Conservation (phyloP, 2,888 invertebrate species). For the Drosophila hamatofila region DNA sequence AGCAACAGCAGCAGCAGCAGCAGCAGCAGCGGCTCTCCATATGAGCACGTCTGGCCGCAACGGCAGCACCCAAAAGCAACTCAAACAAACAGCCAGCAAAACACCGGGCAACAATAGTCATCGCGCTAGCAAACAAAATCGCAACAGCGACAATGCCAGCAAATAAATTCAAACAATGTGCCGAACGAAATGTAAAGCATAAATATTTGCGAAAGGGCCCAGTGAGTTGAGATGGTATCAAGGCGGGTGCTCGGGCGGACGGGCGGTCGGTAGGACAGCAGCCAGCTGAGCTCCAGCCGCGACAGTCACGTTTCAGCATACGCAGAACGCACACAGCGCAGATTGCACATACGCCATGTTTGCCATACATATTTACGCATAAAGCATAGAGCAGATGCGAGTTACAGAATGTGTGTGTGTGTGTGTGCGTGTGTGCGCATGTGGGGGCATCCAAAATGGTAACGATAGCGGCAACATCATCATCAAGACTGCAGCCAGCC, state of each 20-base stretch:
- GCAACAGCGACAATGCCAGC: slow-evolving; percentile 69
- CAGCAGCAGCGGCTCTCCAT: slow-evolving; percentile 1
- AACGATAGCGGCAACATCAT: slow-evolving; percentile 51
- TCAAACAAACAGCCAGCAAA: slow-evolving; percentile 45
- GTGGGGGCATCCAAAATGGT: slow-evolving; percentile 25
- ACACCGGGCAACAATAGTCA: slow-evolving; percentile 67
- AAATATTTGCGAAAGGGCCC: slow-evolving; percentile 79
- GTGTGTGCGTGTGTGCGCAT: background rate
- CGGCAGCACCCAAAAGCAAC: slow-evolving; percentile 42
- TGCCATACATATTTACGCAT: slow-evolving; percentile 73
- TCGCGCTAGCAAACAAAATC: slow-evolving; percentile 68
- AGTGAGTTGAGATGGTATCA: slow-evolving; percentile 19
- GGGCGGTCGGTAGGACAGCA: slow-evolving; percentile 11
- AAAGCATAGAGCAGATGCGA: slow-evolving; percentile 47
- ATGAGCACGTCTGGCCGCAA: slow-evolving; percentile 71
- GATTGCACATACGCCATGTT: slow-evolving; percentile 79
- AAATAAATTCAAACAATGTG: slow-evolving; percentile 81
- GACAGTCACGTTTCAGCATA: slow-evolving; percentile 70
- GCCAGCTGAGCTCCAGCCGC: slow-evolving; percentile 72
- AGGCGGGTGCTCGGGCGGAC: background rate
- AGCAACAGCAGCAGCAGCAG: background rate
- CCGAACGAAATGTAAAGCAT: slow-evolving; percentile 80
- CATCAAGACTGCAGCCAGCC: slow-evolving; percentile 34
- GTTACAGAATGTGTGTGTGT: background rate
- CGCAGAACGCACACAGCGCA: slow-evolving; percentile 55